phyloP scores from a whole-genome alignment of 2,888 invertebrate genomes.

The Polymixis flavicincta region DNA sequence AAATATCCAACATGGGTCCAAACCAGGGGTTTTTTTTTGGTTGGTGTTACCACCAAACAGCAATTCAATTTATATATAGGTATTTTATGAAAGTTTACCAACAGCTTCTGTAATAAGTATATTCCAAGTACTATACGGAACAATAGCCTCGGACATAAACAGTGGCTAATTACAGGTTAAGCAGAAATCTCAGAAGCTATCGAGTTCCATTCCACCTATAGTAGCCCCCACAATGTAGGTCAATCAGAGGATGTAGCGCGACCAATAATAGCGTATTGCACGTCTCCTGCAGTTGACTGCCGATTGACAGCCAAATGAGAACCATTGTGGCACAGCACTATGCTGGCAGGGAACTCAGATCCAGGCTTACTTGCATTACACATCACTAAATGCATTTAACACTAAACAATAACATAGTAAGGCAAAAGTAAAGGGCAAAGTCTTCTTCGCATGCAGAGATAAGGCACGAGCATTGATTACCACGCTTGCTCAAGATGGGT shows the following conservation, averaged over 20 bases:
- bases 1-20: too few relatives aligned
- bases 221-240: conserved; percentile 46
- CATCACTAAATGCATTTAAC: not conserved
- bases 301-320: conserved; percentile 45
- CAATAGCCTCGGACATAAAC: not conserved
- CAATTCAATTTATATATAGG: too few relatives aligned
- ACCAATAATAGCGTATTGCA: conserved; percentile 49
- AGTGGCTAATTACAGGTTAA: not conserved
- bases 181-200: not conserved
- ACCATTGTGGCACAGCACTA: conserved; percentile 16
- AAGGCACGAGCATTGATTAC: too few relatives aligned
- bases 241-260: conserved; percentile 49
- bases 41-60: too few relatives aligned
- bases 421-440: too few relatives aligned
- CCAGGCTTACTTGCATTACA: not conserved
- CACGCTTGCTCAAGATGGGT: too few relatives aligned
- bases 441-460: too few relatives aligned
- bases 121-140: not conserved
- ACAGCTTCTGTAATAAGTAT: not conserved
- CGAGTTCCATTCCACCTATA: conserved; percentile 28
- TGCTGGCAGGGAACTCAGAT: not conserved
- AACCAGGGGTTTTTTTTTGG: too few relatives aligned
- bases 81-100: not conserved
- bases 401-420: not conserved
- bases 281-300: conserved; percentile 43